phyloP scores from a whole-genome alignment of 2,888 invertebrate species.

The Stenchaetothrips biformis region DNA sequence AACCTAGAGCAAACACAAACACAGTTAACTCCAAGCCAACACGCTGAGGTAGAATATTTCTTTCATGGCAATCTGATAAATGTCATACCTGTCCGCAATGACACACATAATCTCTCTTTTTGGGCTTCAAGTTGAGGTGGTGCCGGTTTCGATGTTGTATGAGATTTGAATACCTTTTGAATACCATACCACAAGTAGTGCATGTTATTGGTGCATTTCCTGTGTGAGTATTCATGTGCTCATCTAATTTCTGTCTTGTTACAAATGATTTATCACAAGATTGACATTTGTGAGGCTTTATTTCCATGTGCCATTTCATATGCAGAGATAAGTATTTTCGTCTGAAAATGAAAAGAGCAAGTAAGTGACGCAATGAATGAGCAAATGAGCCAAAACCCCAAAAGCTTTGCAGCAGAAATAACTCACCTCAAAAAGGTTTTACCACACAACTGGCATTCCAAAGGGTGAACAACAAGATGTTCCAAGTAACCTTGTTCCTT shows the following conservation, averaged over 20 bases:
- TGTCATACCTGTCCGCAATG: constrained; percentile 65
- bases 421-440: constrained; percentile 71
- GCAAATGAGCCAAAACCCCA: neutral
- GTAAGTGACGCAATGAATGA: neutral
- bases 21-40: neutral
- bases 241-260: constrained; percentile 73
- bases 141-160: constrained; percentile 76
- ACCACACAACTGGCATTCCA: constrained; percentile 77
- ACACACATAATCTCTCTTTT: constrained; percentile 67
- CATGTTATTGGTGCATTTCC: constrained; percentile 77
- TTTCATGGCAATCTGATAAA: neutral
- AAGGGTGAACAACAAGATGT: constrained; percentile 68
- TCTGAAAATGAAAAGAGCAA: neutral
- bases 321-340: constrained; percentile 52
- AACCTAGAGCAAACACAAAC: constrained; percentile 32
- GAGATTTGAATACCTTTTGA: constrained; percentile 77
- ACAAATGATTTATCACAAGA: constrained; percentile 77
- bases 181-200: constrained; percentile 71
- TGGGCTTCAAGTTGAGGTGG: constrained; percentile 67
- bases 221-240: constrained; percentile 78
- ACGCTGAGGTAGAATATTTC: too few species aligned
- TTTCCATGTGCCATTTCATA: constrained; percentile 72
- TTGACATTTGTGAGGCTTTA: constrained; percentile 69
- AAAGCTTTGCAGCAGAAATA: constrained; percentile 44
- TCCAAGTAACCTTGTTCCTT: constrained; percentile 64